Evolutionary conservation across 2,888 invertebrate species (phyloP).

Genomic region (Liodrosophila aerea): DNA sequence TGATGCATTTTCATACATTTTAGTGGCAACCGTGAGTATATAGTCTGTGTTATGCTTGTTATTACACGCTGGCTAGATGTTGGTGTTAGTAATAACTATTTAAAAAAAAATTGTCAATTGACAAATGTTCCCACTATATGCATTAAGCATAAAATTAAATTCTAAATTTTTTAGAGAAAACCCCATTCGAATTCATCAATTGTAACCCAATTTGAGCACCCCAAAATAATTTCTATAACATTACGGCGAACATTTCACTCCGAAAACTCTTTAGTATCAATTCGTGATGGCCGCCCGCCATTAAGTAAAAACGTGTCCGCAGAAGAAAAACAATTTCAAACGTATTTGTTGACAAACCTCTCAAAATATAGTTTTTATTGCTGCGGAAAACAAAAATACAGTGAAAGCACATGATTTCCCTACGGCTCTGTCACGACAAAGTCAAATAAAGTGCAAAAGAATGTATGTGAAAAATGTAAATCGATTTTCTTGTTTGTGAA

Average conservation of each 20-base stretch:
- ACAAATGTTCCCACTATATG: conserved; percentile 48
- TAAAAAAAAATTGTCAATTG: conserved; percentile 36
- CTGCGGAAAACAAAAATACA: conserved; percentile 70
- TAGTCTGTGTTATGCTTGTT: conserved; percentile 15
- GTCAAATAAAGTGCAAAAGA: conserved; percentile 73
- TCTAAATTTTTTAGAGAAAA: conserved; percentile 50
- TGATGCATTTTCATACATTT: too few relatives aligned
- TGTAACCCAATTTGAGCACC: conserved; percentile 49
- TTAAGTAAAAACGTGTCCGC: conserved; percentile 83
- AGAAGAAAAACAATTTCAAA: conserved; percentile 81
- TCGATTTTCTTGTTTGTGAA: conserved; percentile 80
- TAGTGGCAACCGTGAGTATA: too few relatives aligned
- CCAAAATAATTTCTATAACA: conserved; percentile 67
- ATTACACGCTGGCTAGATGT: conserved; percentile 60
- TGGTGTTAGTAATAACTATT: conserved; percentile 72
- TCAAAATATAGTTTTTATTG: conserved; percentile 74
- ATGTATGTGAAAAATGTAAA: conserved; percentile 81
- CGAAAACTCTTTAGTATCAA: conserved; percentile 73
- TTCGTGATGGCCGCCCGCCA: conserved; percentile 79
- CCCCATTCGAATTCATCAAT: conserved; percentile 51
- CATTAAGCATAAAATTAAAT: conserved; percentile 41
- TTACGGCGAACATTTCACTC: conserved; percentile 63
- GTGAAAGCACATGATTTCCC: conserved; percentile 67
- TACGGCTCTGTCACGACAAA: conserved; percentile 59
- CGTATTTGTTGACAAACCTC: conserved; percentile 77